Percentiles rank a stretch among this genome's conserved stretches.
phyloP scores from a whole-genome alignment of 2,113 vertebrate genomes.

The Pollimyrus isidori region DNA sequence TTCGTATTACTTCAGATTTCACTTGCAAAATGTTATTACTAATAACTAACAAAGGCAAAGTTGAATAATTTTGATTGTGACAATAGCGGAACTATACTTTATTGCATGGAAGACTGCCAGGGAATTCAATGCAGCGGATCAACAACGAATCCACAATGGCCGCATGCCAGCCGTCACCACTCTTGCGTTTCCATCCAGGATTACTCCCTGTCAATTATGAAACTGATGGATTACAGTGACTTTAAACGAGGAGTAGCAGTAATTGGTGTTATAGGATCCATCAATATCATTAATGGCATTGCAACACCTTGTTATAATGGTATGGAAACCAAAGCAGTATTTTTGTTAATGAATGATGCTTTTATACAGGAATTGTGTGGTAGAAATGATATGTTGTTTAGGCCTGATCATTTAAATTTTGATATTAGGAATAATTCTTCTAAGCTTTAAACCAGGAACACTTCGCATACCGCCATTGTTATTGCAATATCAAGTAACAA shows the following conservation, averaged over 20 bases:
- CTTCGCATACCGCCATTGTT: neutral
- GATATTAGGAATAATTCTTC: neutral
- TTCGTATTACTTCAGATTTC: neutral
- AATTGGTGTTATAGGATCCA: neutral
- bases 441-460: neutral
- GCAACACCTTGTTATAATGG: neutral
- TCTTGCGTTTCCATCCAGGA: conserved; percentile 39
- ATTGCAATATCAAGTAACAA: neutral
- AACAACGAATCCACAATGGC: conserved; percentile 44
- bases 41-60: neutral
- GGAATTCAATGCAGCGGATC: conserved; percentile 49
- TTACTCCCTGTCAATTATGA: conserved; percentile 16
- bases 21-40: neutral
- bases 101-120: conserved; percentile 40
- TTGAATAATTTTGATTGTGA: conserved; percentile 26
- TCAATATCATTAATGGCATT: neutral
- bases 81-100: conserved; percentile 48
- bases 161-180: conserved; percentile 22
- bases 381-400: neutral
- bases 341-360: neutral
- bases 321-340: neutral
- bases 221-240: conserved; percentile 13
- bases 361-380: neutral
- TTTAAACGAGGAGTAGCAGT: neutral
- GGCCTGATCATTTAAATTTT: neutral